A percentile compares a stretch with the other conserved stretches of the same genome.
These are phyloP conservation scores for Camponotus pennsylvanicus DNA, from an alignment of 1,140 invertebrate species.

Conservation along the genomic window DNA sequence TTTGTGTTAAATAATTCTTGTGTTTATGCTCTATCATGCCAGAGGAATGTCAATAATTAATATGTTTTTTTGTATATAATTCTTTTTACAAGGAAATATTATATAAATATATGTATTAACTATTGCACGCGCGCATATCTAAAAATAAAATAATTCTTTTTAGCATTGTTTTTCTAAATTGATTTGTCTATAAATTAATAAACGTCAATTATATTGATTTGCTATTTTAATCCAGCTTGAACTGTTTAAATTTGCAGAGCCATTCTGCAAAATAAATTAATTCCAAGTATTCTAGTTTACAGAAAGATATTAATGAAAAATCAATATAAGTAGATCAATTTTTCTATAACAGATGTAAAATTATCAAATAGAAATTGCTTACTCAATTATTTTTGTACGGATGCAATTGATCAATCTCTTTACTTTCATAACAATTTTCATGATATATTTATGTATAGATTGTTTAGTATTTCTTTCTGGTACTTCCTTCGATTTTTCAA, in stretches of 20 bases:
- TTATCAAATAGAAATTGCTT: not conserved
- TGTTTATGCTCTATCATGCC: not conserved
- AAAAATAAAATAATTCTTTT: not conserved
- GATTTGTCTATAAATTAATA: conserved; percentile 5
- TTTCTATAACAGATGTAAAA: not conserved
- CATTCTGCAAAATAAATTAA: conserved; percentile 23
- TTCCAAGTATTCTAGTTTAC: not conserved
- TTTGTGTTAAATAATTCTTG: conserved; percentile 11
- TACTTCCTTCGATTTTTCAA: not conserved
- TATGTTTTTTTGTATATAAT: conserved; percentile 23
- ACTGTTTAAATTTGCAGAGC: not conserved
- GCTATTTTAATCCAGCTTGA: not conserved
- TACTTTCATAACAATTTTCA: not conserved
- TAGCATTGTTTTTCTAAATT: not conserved
- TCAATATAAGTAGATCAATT: not conserved
- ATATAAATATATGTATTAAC: not conserved
- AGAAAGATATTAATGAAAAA: not conserved
- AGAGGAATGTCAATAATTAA: not conserved
- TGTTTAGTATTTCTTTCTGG: not conserved
- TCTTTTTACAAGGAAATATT: not conserved
- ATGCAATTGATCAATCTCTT: not conserved
- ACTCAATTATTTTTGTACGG: not conserved
- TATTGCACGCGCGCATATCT: not conserved
- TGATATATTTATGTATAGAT: not conserved
- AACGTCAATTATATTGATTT: not conserved